phyloP scores from a whole-genome alignment of 2,797 vertebrate species.

The Gymnodraco acuticeps region DNA sequence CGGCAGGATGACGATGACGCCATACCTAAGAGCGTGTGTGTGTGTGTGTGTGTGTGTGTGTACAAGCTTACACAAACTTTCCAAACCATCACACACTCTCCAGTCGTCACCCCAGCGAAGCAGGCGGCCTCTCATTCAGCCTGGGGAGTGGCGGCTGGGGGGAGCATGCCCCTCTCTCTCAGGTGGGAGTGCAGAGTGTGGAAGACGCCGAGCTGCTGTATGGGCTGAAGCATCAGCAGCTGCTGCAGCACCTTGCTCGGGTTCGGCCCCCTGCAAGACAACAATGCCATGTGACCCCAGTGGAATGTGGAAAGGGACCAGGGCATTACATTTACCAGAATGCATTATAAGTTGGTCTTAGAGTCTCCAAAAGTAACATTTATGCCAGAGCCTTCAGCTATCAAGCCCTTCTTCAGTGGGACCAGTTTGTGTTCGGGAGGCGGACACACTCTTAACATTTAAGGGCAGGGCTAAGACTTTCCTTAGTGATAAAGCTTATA shows the following conservation, averaged over 20 bases:
- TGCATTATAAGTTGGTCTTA: no score
- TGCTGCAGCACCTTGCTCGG: conserved; percentile 97
- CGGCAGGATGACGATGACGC: conserved; percentile 34
- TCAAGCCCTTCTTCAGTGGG: no score
- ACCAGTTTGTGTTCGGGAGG: no score
- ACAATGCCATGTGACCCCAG: neutral
- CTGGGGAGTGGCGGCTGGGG: conserved; percentile 79
- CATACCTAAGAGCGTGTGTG: conserved; percentile 4
- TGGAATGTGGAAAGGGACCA: no score
- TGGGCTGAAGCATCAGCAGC: conserved; percentile 92
- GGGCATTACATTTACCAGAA: no score
- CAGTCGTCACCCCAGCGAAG: neutral
- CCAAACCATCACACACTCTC: conserved; percentile 24
- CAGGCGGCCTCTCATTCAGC: conserved; percentile 59
- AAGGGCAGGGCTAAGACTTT: no score
- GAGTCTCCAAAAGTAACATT: no score
- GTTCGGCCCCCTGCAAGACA: conserved; percentile 90
- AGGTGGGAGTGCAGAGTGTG: conserved; percentile 91
- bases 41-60: neutral
- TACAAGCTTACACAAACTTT: conserved; percentile 44
- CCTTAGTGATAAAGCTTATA: no score
- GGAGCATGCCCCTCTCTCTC: conserved; percentile 89
- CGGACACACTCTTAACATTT: no score
- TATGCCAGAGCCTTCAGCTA: no score
- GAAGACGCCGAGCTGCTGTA: conserved; percentile 94